Conservation (phyloP, 35 echinoderm and acorn worm species). For the Lytechinus pictus region DNA sequence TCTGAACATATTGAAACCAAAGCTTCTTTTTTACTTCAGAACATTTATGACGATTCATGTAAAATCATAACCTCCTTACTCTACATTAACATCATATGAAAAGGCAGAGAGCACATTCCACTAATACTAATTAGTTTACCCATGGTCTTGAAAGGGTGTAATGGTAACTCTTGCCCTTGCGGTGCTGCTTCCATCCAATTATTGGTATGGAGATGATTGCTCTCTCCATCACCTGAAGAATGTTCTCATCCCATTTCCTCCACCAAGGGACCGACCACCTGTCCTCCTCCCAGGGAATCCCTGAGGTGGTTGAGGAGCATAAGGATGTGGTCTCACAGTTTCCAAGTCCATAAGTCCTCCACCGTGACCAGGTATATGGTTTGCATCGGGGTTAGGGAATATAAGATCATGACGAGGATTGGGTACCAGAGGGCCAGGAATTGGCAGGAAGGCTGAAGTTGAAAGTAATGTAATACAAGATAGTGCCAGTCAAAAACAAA, state of each 20-base stretch:
- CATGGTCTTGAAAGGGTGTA: background rate
- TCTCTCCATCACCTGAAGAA: conserved; percentile 29
- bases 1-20: no score
- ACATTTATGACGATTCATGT: background rate
- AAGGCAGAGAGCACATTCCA: background rate
- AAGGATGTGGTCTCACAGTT: conserved; percentile 17
- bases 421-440: conserved; percentile 40
- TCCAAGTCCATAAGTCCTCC: conserved; percentile 59
- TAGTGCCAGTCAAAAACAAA: no score
- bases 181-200: background rate
- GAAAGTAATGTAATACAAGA: background rate
- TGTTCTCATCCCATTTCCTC: background rate
- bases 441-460: conserved; percentile 7
- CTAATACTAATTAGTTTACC: background rate
- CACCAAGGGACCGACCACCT: background rate
- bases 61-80: background rate
- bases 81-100: background rate
- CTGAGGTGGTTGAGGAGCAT: background rate
- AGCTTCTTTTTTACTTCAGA: background rate
- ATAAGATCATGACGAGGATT: conserved; percentile 65
- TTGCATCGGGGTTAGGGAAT: conserved; percentile 63
- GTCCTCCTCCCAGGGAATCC: background rate
- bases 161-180: background rate
- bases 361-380: conserved; percentile 52
- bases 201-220: background rate